These are phyloP conservation scores for Epistrophella euchroma DNA, from an alignment of 2,888 invertebrate species.

Conservation along the genomic window DNA sequence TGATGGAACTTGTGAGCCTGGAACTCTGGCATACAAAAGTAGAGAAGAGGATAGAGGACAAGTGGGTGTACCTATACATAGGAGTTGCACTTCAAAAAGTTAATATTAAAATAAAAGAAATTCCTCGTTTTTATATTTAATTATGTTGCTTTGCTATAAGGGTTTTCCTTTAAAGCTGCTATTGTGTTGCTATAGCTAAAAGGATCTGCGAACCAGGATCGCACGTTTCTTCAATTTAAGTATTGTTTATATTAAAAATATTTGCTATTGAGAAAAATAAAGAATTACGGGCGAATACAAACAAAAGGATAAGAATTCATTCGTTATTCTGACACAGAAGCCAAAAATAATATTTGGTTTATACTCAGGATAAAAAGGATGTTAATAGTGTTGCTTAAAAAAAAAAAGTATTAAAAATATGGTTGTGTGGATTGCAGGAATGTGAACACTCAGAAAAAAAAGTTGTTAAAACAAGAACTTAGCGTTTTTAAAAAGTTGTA, in stretches of 20 bases:
- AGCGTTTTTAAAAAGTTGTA: no score
- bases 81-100: conserved; percentile 68
- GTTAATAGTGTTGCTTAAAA: no score
- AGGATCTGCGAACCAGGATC: conserved; percentile 59
- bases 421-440: no score
- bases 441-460: no score
- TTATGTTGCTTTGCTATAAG: conserved; percentile 57
- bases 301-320: no score
- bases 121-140: conserved; percentile 74
- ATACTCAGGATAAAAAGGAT: no score
- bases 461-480: no score
- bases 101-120: conserved; percentile 76
- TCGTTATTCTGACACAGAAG: no score
- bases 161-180: conserved; percentile 19
- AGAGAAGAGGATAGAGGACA: not conserved
- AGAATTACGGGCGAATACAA: no score
- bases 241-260: conserved; percentile 73
- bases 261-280: no score
- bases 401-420: no score
- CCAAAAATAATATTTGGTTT: no score
- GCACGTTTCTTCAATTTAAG: conserved; percentile 67
- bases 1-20: conserved; percentile 3
- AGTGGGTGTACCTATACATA: conserved; percentile 3
- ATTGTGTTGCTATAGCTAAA: conserved; percentile 61
- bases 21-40: not conserved